phyloP scores from a whole-genome alignment of 2,797 vertebrate species.

The Acestrorhynchus altus region DNA sequence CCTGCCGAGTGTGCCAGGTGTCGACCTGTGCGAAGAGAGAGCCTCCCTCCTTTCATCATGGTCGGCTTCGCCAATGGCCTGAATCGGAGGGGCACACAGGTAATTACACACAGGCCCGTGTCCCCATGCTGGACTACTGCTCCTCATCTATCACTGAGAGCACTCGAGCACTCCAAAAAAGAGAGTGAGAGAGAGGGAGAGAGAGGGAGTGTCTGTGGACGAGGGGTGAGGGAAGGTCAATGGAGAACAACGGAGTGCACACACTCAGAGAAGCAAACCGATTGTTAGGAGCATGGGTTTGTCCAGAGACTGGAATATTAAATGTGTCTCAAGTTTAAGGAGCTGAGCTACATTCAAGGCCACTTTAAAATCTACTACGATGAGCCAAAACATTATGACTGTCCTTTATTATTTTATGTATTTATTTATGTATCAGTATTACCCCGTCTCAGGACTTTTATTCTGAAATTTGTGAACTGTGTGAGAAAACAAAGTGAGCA shows the following conservation, averaged over 20 bases:
- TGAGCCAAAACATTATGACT: too few relatives aligned
- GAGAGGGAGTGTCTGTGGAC: neutral
- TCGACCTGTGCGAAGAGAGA: slow-evolving; percentile 13
- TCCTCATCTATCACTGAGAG: slow-evolving; percentile 2
- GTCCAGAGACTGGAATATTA: too few relatives aligned
- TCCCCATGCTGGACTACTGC: neutral
- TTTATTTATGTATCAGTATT: too few relatives aligned
- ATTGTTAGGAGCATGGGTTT: neutral
- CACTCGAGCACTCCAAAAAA: neutral
- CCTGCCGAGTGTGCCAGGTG: slow-evolving; percentile 15
- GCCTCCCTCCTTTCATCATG: slow-evolving; percentile 36
- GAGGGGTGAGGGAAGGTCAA: slow-evolving; percentile 3
- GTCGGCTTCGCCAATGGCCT: slow-evolving; percentile 31
- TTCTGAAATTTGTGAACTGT: too few relatives aligned
- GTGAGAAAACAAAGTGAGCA: too few relatives aligned
- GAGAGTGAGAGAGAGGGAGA: neutral
- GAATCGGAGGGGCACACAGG: slow-evolving; percentile 49
- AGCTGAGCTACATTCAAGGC: too few relatives aligned
- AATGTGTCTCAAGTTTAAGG: neutral
- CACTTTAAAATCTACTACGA: too few relatives aligned
- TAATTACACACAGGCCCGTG: slow-evolving; percentile 28
- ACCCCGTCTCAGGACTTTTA: too few relatives aligned
- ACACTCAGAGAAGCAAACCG: neutral
- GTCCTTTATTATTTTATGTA: too few relatives aligned
- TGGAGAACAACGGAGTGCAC: neutral